Evolutionary conservation across 2,888 invertebrate species (phyloP).

Genomic region (Dynastes hyllus): DNA sequence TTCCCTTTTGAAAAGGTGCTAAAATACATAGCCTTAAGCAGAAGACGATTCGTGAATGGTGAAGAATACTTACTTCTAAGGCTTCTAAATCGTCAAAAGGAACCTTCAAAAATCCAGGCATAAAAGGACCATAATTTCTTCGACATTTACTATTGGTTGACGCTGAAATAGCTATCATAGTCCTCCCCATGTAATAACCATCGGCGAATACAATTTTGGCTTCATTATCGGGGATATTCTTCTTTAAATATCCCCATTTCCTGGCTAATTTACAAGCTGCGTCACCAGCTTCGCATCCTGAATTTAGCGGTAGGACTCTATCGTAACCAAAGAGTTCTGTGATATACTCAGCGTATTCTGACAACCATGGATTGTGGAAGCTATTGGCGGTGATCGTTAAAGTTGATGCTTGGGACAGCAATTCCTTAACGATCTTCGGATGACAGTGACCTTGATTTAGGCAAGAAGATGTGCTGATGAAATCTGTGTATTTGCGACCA

Average conservation of each 20-base stretch:
- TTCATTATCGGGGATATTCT: constrained; percentile 86
- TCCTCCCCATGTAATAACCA: constrained; percentile 96
- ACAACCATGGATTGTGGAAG: constrained; percentile 90
- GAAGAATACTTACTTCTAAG: constrained; percentile 78
- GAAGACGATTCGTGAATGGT: neutral
- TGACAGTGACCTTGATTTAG: constrained; percentile 97
- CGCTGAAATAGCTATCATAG: constrained; percentile 90
- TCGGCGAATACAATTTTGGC: constrained; percentile 93
- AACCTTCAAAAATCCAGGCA: constrained; percentile 90
- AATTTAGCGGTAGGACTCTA: constrained; percentile 95
- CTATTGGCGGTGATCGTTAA: constrained; percentile 93
- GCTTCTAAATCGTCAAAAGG: constrained; percentile 89
- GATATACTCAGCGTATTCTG: constrained; percentile 90
- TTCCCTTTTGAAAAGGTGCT: constrained; percentile 79
- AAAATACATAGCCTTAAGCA: constrained; percentile 47
- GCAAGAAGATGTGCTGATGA: constrained; percentile 94
- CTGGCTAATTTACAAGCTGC: constrained; percentile 94
- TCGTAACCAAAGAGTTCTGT: constrained; percentile 90
- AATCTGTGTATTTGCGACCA: constrained; percentile 93
- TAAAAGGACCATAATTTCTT: constrained; percentile 91
- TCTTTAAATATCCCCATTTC: constrained; percentile 93
- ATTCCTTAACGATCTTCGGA: constrained; percentile 85
- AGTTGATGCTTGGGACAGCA: constrained; percentile 84
- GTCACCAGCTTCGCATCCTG: constrained; percentile 96
- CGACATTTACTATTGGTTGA: constrained; percentile 91